Conservation (phyloP, 2,888 invertebrate species). For the Sceliomorpha sp. region DNA sequence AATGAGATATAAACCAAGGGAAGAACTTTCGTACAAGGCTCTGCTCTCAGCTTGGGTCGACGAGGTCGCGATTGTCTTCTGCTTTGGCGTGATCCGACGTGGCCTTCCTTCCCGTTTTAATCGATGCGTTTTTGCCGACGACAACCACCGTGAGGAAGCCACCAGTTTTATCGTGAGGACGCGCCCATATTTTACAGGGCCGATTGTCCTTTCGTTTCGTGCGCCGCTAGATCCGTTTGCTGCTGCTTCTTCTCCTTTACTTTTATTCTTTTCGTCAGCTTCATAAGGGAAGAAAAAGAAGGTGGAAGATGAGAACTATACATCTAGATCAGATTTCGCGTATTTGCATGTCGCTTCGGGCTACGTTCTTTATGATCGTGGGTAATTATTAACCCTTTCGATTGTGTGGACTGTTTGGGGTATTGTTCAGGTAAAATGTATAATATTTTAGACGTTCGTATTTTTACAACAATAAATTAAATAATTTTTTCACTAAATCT, state of each 20-base stretch:
- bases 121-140: constrained; percentile 60
- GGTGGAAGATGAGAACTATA: no score
- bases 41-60: constrained; percentile 74
- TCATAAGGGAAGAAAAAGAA: no score
- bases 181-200: constrained; percentile 65
- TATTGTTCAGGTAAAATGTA: no score
- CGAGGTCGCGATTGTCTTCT: constrained; percentile 71
- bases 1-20: constrained; percentile 22
- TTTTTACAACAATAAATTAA: no score
- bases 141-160: constrained; percentile 61
- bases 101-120: constrained; percentile 60
- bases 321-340: no score
- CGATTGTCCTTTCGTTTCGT: constrained; percentile 65
- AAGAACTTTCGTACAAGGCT: constrained; percentile 71
- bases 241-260: constrained; percentile 33
- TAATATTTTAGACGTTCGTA: no score
- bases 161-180: constrained; percentile 67
- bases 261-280: constrained; percentile 7
- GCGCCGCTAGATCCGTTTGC: constrained; percentile 37
- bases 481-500: no score
- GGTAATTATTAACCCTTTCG: no score
- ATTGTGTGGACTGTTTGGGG: no score
- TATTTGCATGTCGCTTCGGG: no score
- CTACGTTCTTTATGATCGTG: no score
- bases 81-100: constrained; percentile 59